These are phyloP conservation scores for Antigone vipio DNA, from an alignment of 2,113 vertebrate species.

Conservation along the genomic window DNA sequence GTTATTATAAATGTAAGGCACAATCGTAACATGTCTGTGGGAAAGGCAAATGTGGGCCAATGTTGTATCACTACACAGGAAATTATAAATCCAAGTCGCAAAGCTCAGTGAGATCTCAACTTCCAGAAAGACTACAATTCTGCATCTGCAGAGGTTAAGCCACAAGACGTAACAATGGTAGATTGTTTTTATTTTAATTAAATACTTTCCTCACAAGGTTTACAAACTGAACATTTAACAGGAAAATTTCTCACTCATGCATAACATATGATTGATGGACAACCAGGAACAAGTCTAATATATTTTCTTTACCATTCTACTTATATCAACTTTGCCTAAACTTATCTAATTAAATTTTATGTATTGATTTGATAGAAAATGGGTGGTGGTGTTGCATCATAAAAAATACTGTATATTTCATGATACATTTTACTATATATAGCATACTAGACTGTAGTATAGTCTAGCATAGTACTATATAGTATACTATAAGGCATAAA, in stretches of 20 bases:
- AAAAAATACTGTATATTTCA: not conserved
- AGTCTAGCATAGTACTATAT: not conserved
- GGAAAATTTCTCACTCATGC: not conserved
- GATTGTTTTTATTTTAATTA: not conserved
- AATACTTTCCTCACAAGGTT: not conserved
- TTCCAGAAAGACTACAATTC: not conserved
- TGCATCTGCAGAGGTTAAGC: not conserved
- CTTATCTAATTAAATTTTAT: not conserved
- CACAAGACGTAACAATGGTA: not conserved
- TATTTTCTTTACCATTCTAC: not conserved
- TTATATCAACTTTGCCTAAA: not conserved
- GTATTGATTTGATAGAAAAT: not conserved
- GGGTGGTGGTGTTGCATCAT: no score
- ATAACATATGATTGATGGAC: not conserved
- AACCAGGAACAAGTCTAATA: not conserved
- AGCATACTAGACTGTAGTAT: not conserved
- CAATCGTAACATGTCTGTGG: fast-evolving
- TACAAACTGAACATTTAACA: not conserved
- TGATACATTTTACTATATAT: not conserved
- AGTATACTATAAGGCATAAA: not conserved
- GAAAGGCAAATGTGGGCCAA: not conserved
- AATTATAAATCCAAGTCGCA: not conserved
- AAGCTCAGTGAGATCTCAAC: not conserved
- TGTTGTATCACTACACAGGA: not conserved
- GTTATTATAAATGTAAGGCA: not conserved